Base-by-base conservation (phyloP, 2,113 vertebrate genomes). In the Syrmaticus mikado region DNA sequence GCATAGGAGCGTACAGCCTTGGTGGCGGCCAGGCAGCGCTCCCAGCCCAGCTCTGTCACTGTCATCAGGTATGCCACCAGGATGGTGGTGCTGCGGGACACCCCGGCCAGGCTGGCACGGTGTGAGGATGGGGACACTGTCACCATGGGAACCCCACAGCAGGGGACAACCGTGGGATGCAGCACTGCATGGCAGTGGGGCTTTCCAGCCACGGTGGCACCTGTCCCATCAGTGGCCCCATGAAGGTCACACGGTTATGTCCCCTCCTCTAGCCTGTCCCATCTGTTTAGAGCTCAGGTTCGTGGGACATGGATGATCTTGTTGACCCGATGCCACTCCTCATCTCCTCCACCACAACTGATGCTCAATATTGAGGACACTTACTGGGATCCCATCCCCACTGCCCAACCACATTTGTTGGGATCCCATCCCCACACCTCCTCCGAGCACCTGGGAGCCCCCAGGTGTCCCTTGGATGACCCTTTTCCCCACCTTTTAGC, bases 61-160 rank as follows among this genome's bases (percentile, higher is more conserved):
- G 98, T 98, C 99, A 99, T 99, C 71, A 99, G 98, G 91, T 99
- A 99, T 38, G 99, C 98, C 94, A 99, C 98, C 89, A 99, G 97
- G 85, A 99, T 38, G 3, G 99, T 99, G 48, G 98, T 98, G 93
- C 99, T 99, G 90, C 99, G 98, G 25, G 99, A 99, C 41, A 99
- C 98, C 32, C 99, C 99, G 2, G 98, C 99, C 90, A 99, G 97
- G 92, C 99, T 99, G 94, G 13, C 1, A 1, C 0, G 0, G 0
- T 2, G 0, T 5, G 40, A 53, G 45, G 45, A 40, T 18, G 10
- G 22, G 38, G 10, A n/a, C 6, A 11, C 16, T 66, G 16, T 45
- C 62, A 38, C 34, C 8, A 1, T 1, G 0, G n/a, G 16, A 50
- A 13, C 43, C 50, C 38, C n/a, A 0, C 8, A 30, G 28, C 13